Evolutionary conservation across 2,113 vertebrate genomes (phyloP), one percentile per base, ranked within the genome.

Genomic region (Notothenia rossii): DNA sequence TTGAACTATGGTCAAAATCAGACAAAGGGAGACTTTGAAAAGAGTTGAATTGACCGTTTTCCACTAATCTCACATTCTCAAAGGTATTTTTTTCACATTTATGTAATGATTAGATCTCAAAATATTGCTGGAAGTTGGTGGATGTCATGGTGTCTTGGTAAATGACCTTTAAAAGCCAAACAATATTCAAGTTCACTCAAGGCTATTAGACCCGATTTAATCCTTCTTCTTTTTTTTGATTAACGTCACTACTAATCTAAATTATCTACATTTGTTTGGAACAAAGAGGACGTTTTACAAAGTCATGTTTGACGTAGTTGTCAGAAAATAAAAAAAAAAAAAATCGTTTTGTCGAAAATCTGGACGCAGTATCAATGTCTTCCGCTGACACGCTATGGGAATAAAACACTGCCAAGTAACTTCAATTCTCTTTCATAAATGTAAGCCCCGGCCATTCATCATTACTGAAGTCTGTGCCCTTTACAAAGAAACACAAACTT

Each of bases 401-500:
- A 75, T 59, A 66, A 79, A 89, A 86, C 46, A 11, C 55, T 20
- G 69, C 61, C 72, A 50, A 71, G 59, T 49, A 84, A 63, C 79
- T 64, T 82, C 78, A 70, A 46, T 25, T 73, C 54, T 56, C 49
- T 77, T 79, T 86, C 81, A 79, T 66, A 75, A 81, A 72, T 70
- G 77, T 53, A 72, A 85, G 65, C 75, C 58, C 0, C 1, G 29
- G 66, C 11, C 84, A 68, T 86, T 90, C 68, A 84, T 93, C 89
- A 84, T 75, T 49, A 75, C 71, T 81, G 79, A 88, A 75, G 72
- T 15, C 54, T 36, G 61, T 88, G 85, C 68, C 86, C 85, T 91
- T 90, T 89, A 9, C 43, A 63, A 10, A 69, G 70, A 85, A 76
- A 62, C 13, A 62, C 29, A 84, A 78, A 79, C 73, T 20, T 33